Evolutionary conservation across 1,140 invertebrate species (phyloP), one percentile per base, ranked within the genome.

Genomic region (Hypsibius dujardini): DNA sequence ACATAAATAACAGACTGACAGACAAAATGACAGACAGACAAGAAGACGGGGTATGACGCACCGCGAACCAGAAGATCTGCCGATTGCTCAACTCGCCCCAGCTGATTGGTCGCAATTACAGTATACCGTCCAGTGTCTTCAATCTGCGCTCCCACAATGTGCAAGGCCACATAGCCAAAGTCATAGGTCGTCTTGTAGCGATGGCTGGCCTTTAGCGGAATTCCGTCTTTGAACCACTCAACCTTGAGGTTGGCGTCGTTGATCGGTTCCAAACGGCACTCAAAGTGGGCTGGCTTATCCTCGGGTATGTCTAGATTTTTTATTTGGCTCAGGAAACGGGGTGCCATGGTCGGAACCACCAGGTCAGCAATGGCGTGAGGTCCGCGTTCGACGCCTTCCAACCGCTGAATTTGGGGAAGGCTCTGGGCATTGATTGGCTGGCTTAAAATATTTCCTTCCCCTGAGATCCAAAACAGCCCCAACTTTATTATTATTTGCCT

Each of bases 221-320:
- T 84, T 71, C 89, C 90, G 81, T 95, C 90, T 69, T 88, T 85
- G 81, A 88, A 95, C 95, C 95, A 98, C 82, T 96, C 91, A 71
- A 98, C 91, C 78, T 87, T 89, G 75, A 98, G 83, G 75, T 92
- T 89, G 1, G 93, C 86, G 80, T 98, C 94, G 77, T 94, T 95
- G 73, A 96, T 89, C 12, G 94, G 95, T 76, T 95, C 89, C 28
- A 98, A 87, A 71, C 91, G 86, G 77, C 90, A 94, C 83, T 98
- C 95, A 74, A 98, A 84, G 81, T 97, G 93, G 74, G 90, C 88
- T 73, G 90, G 88, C 76, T 93, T 89, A 69, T 89, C 88, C 84
- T 95, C 92, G 78, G 77, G 79, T 28, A 79, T 46, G 59, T 77
- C 77, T 28, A 79, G 67, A 70, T 78, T 76, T 59, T 75, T 76